Percentiles rank a stretch among this genome's conserved stretches.
Conservation (phyloP, 2,888 invertebrate species). For the Drosophila subquinaria region DNA sequence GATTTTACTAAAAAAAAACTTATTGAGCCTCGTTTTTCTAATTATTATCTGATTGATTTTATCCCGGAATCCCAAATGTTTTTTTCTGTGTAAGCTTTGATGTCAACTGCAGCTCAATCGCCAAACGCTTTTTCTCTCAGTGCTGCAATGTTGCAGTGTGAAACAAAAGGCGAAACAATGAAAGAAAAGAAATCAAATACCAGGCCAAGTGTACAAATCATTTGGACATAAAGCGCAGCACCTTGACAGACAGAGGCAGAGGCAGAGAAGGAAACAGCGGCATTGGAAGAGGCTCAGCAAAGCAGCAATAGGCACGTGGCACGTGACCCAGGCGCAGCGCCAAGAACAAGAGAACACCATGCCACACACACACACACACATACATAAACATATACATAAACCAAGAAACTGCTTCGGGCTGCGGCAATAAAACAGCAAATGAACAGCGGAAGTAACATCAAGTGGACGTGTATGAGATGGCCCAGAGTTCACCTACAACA, state of each 20-base stretch:
- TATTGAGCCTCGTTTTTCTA: no score
- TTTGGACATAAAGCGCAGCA: conserved; percentile 77
- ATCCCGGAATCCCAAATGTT: no score
- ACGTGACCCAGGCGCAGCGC: conserved; percentile 57
- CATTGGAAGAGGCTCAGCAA: conserved; percentile 1
- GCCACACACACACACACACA: conserved; percentile 17
- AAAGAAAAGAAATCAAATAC: conserved; percentile 69
- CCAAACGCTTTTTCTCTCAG: conserved; percentile 10
- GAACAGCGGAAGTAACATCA: conserved; percentile 77
- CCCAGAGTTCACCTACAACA: conserved; percentile 38
- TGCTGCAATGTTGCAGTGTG: conserved; percentile 26
- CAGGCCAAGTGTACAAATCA: conserved; percentile 72
- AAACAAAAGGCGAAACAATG: conserved; percentile 57
- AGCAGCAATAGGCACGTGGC: conserved; percentile 61
- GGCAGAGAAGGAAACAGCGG: neutral
- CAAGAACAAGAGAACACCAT: conserved; percentile 38
- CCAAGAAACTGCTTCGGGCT: conserved; percentile 47
- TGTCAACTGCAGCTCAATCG: neutral
- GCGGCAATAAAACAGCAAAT: conserved; percentile 77
- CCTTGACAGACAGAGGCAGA: conserved; percentile 58
- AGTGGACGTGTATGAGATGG: conserved; percentile 60
- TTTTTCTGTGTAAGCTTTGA: neutral
- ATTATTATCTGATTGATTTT: no score
- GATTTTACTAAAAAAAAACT: no score
- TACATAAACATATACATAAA: conserved; percentile 12